Percentiles rank a stretch among this genome's conserved stretches.
phyloP scores from a whole-genome alignment of 2,888 invertebrate genomes.

The Eristalinus sepulchralis region DNA sequence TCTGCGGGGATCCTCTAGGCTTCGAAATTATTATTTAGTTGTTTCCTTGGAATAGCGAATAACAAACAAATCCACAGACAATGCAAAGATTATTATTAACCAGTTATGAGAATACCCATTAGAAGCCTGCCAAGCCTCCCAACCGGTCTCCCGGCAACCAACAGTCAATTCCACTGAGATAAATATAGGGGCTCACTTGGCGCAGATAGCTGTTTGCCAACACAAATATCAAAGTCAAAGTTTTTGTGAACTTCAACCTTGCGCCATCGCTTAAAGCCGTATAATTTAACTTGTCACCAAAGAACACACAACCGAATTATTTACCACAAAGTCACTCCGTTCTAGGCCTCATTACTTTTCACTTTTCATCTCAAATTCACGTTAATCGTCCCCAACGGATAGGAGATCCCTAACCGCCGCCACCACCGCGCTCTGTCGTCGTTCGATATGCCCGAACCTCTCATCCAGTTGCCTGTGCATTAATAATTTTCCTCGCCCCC shows the following conservation, averaged over 20 bases:
- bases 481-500: constrained; percentile 54
- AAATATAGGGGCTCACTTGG: neutral
- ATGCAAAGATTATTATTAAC: neutral
- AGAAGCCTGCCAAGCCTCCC: neutral
- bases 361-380: constrained; percentile 68
- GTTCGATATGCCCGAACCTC: constrained; percentile 28
- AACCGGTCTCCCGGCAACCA: neutral
- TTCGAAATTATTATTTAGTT: no score
- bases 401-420: constrained; percentile 1
- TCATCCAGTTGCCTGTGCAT: constrained; percentile 58
- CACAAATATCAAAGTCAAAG: constrained; percentile 17
- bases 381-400: constrained; percentile 65
- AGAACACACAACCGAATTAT: constrained; percentile 49
- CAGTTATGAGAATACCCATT: neutral
- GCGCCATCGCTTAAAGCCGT: constrained; percentile 18
- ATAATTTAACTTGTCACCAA: constrained; percentile 26
- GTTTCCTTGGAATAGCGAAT: no score
- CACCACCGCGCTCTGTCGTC: neutral
- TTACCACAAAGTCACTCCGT: constrained; percentile 42
- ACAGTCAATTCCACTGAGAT: neutral
- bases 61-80: no score
- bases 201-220: neutral
- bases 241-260: constrained; percentile 21
- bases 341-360: constrained; percentile 66
- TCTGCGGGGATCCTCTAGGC: no score